phyloP scores from a whole-genome alignment of 2,113 vertebrate species.

The Sterrhoptilus dennistouni region DNA sequence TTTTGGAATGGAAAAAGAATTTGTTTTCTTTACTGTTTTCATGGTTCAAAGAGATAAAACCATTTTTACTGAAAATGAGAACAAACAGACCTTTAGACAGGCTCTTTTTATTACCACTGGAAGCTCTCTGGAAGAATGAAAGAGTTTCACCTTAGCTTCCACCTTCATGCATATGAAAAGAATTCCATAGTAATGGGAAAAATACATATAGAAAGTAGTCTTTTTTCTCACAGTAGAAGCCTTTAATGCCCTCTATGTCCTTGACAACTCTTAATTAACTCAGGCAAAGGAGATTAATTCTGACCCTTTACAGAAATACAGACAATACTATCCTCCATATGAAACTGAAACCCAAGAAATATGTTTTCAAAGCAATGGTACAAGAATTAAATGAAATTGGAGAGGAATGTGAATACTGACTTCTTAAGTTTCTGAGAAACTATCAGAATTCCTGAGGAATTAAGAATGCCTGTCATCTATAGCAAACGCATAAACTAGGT shows the following conservation, averaged over 20 bases:
- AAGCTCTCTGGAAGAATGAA: not conserved
- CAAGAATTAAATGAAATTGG: not conserved
- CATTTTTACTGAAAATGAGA: conserved; percentile 22
- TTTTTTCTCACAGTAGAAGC: not conserved
- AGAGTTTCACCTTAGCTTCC: not conserved
- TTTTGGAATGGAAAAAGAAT: conserved; percentile 2
- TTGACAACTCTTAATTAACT: not conserved
- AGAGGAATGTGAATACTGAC: not conserved
- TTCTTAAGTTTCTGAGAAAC: not conserved
- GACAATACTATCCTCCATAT: not conserved
- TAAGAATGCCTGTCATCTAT: not conserved
- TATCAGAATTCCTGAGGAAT: not conserved
- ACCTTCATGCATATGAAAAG: not conserved
- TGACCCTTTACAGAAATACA: not conserved
- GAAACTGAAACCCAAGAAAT: not conserved
- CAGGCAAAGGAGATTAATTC: not conserved
- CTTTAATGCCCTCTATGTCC: not conserved
- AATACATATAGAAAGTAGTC: not conserved
- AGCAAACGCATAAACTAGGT: not conserved
- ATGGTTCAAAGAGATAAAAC: not conserved
- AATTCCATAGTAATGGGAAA: not conserved
- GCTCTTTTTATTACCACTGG: not conserved
- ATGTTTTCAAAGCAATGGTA: not conserved
- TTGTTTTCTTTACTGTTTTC: not conserved
- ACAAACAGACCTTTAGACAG: not conserved